Conservation (phyloP, 2,797 vertebrate species). For the Malacoraja senta region DNA sequence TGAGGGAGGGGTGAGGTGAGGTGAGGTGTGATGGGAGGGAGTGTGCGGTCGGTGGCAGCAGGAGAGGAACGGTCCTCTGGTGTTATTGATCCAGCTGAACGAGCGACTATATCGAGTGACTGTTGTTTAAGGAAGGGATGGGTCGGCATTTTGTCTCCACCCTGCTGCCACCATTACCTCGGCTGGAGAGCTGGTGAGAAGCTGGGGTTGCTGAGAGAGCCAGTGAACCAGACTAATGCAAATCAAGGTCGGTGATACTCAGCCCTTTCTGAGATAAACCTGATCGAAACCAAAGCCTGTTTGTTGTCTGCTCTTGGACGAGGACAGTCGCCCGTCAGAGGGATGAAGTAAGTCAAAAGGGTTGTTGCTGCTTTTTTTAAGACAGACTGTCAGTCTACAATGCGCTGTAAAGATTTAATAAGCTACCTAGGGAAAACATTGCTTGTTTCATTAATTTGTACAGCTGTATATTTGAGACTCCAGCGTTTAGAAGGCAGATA, state of each 20-base stretch:
- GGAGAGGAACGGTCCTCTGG: neutral
- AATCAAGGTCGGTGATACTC: neutral
- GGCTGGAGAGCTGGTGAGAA: constrained; percentile 2
- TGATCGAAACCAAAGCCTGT: neutral
- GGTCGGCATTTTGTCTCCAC: neutral
- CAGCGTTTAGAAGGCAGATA: no score
- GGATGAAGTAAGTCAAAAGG: neutral
- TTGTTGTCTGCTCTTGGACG: neutral
- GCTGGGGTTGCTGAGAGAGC: neutral
- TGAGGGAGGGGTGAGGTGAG: neutral
- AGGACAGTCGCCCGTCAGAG: neutral
- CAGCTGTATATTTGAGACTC: neutral
- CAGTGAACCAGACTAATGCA: neutral
- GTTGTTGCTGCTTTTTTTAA: neutral
- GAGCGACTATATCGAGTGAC: neutral
- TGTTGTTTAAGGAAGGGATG: neutral
- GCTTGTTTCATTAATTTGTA: neutral
- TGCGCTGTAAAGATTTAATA: neutral
- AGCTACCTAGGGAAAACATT: neutral
- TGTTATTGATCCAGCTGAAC: neutral
- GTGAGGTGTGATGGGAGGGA: neutral
- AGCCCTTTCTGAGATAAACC: neutral
- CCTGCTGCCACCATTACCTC: neutral
- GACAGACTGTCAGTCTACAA: neutral
- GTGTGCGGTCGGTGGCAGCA: neutral